A percentile compares a stretch with the other conserved stretches of the same genome.
phyloP scores from a whole-genome alignment of 2,797 vertebrate species.

The Poeciliopsis infans region DNA sequence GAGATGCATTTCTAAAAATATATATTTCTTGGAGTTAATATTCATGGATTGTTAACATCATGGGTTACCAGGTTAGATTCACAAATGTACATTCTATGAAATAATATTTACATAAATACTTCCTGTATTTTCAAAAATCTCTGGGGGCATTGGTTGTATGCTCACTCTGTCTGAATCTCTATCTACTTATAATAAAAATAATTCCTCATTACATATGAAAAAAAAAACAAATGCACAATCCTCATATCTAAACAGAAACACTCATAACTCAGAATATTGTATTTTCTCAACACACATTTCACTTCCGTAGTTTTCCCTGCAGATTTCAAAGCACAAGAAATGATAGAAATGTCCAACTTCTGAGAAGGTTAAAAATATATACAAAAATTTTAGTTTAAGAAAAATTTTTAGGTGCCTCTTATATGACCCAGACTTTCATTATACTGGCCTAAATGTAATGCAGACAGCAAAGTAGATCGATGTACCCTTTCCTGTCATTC shows the following conservation, averaged over 20 bases:
- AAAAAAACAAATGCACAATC: conserved; percentile 2
- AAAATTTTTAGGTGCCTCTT: neutral
- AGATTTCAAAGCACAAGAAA: neutral
- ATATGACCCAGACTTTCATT: neutral
- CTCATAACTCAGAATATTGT: conserved; percentile 2
- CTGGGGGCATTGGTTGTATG: neutral
- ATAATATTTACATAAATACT: neutral
- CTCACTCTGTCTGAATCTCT: neutral
- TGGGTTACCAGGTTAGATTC: neutral
- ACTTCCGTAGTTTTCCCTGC: conserved; percentile 16
- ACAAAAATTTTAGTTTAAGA: neutral
- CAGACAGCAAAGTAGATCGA: neutral
- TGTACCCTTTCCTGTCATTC: neutral
- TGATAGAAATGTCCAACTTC: neutral
- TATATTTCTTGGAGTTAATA: neutral
- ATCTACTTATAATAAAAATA: conserved; percentile 1
- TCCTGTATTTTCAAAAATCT: neutral
- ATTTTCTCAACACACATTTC: neutral
- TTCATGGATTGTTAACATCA: neutral
- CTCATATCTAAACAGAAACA: neutral
- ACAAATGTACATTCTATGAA: neutral
- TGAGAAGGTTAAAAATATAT: neutral
- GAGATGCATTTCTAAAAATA: neutral
- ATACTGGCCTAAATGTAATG: neutral
- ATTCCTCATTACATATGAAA: conserved; percentile 21